phyloP scores from a whole-genome alignment of 1,140 invertebrate genomes.

The Dinoponera quadriceps region DNA sequence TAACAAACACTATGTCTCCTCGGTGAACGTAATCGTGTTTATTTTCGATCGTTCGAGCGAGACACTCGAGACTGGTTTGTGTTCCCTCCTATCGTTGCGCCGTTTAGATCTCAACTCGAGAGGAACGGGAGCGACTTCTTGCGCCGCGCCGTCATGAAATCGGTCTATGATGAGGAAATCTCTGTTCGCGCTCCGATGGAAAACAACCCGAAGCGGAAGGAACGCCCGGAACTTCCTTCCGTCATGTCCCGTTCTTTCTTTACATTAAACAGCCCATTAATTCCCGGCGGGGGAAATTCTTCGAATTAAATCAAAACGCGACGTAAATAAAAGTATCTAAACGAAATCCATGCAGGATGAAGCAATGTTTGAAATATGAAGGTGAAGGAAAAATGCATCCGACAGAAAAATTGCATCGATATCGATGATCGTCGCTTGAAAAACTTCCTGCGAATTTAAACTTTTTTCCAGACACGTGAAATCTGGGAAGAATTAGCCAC shows the following conservation, averaged over 20 bases:
- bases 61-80: slow-evolving; percentile 62
- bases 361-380: no score
- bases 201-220: slow-evolving; percentile 35
- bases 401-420: no score
- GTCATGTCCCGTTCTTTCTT: neutral
- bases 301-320: neutral
- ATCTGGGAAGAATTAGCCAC: no score
- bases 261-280: neutral
- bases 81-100: slow-evolving; percentile 60
- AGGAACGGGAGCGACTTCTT: slow-evolving; percentile 71
- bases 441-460: no score
- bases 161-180: slow-evolving; percentile 54
- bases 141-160: slow-evolving; percentile 43
- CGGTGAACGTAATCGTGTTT: slow-evolving; percentile 67
- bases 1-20: slow-evolving; percentile 51
- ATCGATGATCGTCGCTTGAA: no score
- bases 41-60: slow-evolving; percentile 73
- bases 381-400: no score
- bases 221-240: slow-evolving; percentile 7
- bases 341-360: no score
- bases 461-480: no score
- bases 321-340: no score
- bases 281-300: neutral
- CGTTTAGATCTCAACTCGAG: slow-evolving; percentile 74
- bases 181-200: slow-evolving; percentile 57